Evolutionary conservation across 92 coral and sea anemone genomes (phyloP).

Genomic region (Phenganax marumi): DNA sequence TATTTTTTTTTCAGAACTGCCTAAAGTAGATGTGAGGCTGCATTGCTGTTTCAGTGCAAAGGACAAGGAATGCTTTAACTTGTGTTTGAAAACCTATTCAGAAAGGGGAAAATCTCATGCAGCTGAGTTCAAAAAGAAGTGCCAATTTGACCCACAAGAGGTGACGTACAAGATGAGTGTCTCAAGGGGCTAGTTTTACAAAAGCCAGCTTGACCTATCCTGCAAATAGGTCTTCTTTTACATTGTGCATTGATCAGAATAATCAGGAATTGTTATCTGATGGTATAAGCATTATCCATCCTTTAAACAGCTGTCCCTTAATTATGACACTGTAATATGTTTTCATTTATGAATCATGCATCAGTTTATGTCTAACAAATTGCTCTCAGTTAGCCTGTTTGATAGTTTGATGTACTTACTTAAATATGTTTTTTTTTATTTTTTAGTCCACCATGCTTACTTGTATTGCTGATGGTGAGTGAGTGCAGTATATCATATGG

Average conservation of each 20-base stretch:
- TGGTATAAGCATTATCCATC: no score
- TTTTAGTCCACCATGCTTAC: constrained; percentile 66
- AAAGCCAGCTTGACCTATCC: no score
- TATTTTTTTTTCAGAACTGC: not conserved
- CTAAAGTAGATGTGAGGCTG: constrained; percentile 60
- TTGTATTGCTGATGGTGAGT: constrained; percentile 86
- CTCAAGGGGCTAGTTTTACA: no score
- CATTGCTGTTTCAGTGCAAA: constrained; percentile 86
- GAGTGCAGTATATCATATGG: no score
- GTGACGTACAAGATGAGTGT: not conserved
- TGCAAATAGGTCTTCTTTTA: no score
- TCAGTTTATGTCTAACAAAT: no score
- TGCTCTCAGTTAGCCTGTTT: not conserved
- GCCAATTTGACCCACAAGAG: constrained; percentile 26
- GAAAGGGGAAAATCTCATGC: constrained; percentile 15
- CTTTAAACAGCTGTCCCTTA: not conserved
- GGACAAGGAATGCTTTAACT: constrained; percentile 60
- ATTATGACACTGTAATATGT: not conserved
- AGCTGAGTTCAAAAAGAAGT: not conserved
- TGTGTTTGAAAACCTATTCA: constrained; percentile 54
- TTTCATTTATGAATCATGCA: no score
- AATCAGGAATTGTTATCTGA: not conserved
- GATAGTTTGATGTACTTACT: not conserved
- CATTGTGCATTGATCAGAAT: not conserved
- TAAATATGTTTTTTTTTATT: not conserved